These are phyloP conservation scores for Corythornis vintsioides DNA, from an alignment of 2,113 vertebrate genomes.

Conservation along the genomic window DNA sequence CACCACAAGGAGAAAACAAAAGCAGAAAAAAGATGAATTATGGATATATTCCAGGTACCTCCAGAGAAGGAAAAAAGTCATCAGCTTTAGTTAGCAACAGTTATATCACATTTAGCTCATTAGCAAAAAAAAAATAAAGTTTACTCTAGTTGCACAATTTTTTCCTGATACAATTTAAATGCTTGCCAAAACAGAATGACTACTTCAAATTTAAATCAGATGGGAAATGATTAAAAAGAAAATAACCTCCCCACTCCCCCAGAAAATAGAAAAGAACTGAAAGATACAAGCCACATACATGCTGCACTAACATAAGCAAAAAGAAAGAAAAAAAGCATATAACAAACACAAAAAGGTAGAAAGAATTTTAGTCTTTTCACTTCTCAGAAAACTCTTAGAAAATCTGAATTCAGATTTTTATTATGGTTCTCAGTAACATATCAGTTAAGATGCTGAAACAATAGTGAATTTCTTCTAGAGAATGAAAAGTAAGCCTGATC, in stretches of 20 bases:
- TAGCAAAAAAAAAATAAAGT: background rate
- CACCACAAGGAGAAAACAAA: background rate
- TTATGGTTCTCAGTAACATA: background rate
- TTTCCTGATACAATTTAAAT: slow-evolving; percentile 8
- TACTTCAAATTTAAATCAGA: slow-evolving; percentile 61
- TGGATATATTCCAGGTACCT: slow-evolving; percentile 9
- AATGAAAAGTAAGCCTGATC: background rate
- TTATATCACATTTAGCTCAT: slow-evolving; percentile 4
- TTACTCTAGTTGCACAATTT: slow-evolving; percentile 36
- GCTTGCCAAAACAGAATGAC: slow-evolving; percentile 16
- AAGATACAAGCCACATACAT: background rate
- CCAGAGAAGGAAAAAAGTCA: slow-evolving; percentile 26
- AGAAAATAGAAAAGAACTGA: background rate
- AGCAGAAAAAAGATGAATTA: background rate
- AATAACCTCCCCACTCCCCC: background rate
- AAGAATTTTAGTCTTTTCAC: background rate
- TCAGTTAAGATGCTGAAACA: background rate
- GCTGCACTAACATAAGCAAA: background rate
- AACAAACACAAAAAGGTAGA: background rate
- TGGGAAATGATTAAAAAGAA: background rate
- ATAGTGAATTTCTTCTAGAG: slow-evolving; percentile 13
- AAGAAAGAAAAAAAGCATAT: background rate
- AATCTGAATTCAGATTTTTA: background rate
- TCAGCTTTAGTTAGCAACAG: background rate
- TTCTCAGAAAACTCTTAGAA: background rate